Base-by-base conservation (phyloP, 2,888 invertebrate genomes). In the Campopleginae sp. region DNA sequence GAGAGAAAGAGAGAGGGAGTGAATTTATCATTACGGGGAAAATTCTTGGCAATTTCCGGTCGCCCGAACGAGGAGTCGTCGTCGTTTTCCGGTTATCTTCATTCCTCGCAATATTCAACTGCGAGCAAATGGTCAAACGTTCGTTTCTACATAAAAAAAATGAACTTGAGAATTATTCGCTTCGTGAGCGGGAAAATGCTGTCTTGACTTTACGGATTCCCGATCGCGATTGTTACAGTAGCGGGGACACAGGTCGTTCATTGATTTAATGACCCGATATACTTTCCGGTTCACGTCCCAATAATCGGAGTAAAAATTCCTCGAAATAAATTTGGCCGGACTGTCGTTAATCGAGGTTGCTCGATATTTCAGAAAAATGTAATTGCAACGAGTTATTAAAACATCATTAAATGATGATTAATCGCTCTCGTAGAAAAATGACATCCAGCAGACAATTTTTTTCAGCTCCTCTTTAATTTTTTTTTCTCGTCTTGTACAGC, bases 401-500 rank as follows among this genome's bases (percentile, higher is more conserved):
- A 27, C 0, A 19, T 51, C 51, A 51, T 19, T 19, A 19, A 51
- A 51, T 8, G 0, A 51, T 19, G 19, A 51, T 66, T 19, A n/a
- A 38, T 66, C 42, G 5, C 12, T 66, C 3, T 4, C 19, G 12
- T 46, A 19, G 68, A 44, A 66, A 19, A 51, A 51, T 19, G n/a
- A 51, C 51, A 51, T 10, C 51, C 61, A 12, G 31, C 31, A 17
- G 17, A 31, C 61, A 1, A 1, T 44, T 17, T 27, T 48, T 68
- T 2, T 27, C 31, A n/a, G 0, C 6, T n/a, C 7, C 5, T 44
- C 10, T 0, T 63, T 63, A 23, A 19, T 19, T 27, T 42, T 17
- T 17, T 17, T 14, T 33, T 70, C 66, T 63, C 46, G 5, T 71
- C 66, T 86, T 65, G 86, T 89, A 86, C 94, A 98, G 98, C 98